These are phyloP conservation scores for Agrotis puta DNA, from an alignment of 2,888 invertebrate genomes.

Conservation along the genomic window DNA sequence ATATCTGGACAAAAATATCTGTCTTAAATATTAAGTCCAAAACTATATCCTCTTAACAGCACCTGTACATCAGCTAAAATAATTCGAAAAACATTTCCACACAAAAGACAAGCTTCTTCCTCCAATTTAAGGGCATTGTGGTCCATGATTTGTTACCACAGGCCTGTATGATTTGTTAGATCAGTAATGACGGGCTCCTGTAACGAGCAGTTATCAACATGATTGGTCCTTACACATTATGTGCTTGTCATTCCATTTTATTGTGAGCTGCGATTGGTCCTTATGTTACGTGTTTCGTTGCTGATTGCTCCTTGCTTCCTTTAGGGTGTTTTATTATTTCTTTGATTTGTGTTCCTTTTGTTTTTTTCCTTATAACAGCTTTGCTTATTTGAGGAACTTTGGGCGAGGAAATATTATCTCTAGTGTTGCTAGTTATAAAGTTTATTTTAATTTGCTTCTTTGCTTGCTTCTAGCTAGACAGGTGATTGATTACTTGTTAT, in stretches of 20 bases:
- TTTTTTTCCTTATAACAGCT: conserved; percentile 19
- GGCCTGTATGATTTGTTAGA: conserved; percentile 53
- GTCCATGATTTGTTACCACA: conserved; percentile 46
- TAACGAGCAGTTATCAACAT: conserved; percentile 55
- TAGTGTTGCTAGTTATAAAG: neutral
- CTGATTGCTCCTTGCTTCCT: conserved; percentile 43
- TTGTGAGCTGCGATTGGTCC: conserved; percentile 46
- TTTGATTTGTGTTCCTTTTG: conserved; percentile 34
- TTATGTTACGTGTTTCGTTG: conserved; percentile 22
- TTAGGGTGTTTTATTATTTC: conserved; percentile 16
- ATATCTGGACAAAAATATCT: no score
- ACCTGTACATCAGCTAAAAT: neutral
- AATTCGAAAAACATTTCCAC: neutral
- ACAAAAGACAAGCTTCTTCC: conserved; percentile 23
- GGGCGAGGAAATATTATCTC: neutral
- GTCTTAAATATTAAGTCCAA: no score
- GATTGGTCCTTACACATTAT: conserved; percentile 57
- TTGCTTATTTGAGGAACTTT: neutral
- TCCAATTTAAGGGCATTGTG: conserved; percentile 34
- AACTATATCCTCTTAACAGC: no score
- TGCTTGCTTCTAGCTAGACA: neutral
- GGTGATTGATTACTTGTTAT: conserved; percentile 21
- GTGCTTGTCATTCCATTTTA: conserved; percentile 46
- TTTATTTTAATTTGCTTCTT: neutral
- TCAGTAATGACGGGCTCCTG: conserved; percentile 49